Evolutionary conservation across 1,140 invertebrate species (phyloP), one percentile per base, ranked within the genome.

Genomic region (Xylocopa sonorina): DNA sequence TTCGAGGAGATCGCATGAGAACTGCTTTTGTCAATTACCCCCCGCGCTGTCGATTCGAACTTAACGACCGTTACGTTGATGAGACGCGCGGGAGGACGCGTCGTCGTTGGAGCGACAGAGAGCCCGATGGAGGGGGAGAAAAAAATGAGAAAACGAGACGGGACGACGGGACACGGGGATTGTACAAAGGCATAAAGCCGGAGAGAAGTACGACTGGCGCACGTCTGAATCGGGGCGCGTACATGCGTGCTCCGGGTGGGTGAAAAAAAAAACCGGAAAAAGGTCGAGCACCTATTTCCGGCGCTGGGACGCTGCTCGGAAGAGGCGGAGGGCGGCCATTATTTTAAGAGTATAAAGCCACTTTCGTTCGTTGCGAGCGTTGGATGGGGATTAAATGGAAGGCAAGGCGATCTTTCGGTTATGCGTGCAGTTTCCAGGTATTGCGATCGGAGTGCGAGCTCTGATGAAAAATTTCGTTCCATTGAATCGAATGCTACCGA

Each of bases 231-330:
- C 43, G 34, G 16, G n/a, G n/a, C n/a, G n/a, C n/a, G n/a, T n/a
- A n/a, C n/a, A n/a, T n/a, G 72, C 27, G 53, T 67, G 72, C 53
- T 67, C 27, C 32, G n/a, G n/a, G n/a, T n/a, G n/a, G 51, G 24
- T 64, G n/a, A 10, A 43, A 66, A 53, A 77, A 77, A 55, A 76
- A 76, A 80, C 34, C 46, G 78, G 78, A 80, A 80, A 58, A 55
- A 64, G 64, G 73, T 80, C 48, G 72, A 80, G 73, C 78, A 62
- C 60, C 63, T 77, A 63, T 77, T 77, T 80, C 73, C 64, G 63
- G 53, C 14, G 43, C n/a, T 24, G 67, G 55, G 50, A 69, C 50
- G 43, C 24, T 5, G 43, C 10, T 3, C 18, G 43, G 29, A 10
- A 24, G 55, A 6, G 14, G 27, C 18, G 4, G 1, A 21, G 10